phyloP scores from a whole-genome alignment of 2,888 invertebrate genomes.

The Labia minor region DNA sequence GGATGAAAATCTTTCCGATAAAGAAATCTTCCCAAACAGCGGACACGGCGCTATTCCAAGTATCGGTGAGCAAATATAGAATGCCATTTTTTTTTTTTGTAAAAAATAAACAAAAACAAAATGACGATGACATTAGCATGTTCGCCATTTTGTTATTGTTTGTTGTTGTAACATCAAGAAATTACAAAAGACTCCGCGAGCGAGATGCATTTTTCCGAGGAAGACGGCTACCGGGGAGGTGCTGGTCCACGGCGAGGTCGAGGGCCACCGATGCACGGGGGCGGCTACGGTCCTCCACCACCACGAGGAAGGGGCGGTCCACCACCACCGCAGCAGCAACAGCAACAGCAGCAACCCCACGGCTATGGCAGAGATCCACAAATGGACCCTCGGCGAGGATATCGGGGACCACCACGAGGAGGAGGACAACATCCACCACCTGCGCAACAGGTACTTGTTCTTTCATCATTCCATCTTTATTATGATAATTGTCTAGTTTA shows the following conservation, averaged over 20 bases:
- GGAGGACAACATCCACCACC: conserved; percentile 31
- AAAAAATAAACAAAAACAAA: not conserved
- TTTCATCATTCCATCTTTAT: too few species aligned
- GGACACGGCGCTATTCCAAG: conserved; percentile 36
- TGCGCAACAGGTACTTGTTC: conserved; percentile 33
- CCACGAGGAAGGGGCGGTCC: conserved; percentile 26
- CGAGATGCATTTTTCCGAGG: conserved; percentile 54
- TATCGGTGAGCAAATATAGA: conserved; percentile 44
- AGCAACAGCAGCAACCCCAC: conserved; percentile 29
- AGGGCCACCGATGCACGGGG: conserved; percentile 31
- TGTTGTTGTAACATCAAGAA: conserved; percentile 41
- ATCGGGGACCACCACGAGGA: conserved; percentile 26
- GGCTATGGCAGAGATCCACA: conserved; percentile 31
- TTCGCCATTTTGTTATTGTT: conserved; percentile 15
- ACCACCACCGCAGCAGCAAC: conserved; percentile 32
- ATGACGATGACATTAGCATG: not conserved
- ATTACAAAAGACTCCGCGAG: conserved; percentile 71
- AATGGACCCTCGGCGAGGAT: conserved; percentile 27
- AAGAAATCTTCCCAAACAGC: conserved; percentile 61
- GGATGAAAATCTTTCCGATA: conserved; percentile 77
- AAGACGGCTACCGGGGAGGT: conserved; percentile 46
- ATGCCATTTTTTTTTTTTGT: not conserved
- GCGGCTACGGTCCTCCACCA: conserved; percentile 32
- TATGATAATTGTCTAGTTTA: not conserved
- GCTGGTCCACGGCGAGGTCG: conserved; percentile 31